Percentiles rank a stretch among this genome's conserved stretches.
These are phyloP conservation scores for Aplidium turbinatum DNA, from an alignment of 23 tunicate genomes.

Conservation along the genomic window DNA sequence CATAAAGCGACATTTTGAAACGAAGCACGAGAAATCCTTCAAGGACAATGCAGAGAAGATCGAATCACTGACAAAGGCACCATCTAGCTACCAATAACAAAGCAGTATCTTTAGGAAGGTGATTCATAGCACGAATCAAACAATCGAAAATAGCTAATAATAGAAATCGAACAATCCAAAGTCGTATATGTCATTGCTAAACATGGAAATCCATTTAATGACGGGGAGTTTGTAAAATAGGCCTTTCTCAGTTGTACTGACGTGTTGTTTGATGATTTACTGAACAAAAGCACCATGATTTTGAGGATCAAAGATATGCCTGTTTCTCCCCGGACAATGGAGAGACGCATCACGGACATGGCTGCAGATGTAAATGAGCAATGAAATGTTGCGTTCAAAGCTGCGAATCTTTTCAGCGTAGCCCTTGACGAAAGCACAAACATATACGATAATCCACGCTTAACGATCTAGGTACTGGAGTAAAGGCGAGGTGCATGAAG, in stretches of 20 bases:
- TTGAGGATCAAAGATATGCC: slow-evolving; percentile 54
- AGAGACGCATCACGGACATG: slow-evolving; percentile 42
- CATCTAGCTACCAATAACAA: slow-evolving; percentile 39
- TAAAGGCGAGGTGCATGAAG: slow-evolving; percentile 42
- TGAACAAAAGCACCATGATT: slow-evolving; percentile 34
- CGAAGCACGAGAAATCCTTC: slow-evolving; percentile 55
- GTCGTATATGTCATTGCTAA: slow-evolving; percentile 40
- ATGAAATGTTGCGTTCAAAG: too few species aligned
- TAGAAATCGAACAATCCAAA: too few species aligned
- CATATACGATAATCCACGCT: slow-evolving; percentile 32
- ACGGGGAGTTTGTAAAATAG: slow-evolving; percentile 38
- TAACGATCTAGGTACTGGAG: slow-evolving; percentile 33
- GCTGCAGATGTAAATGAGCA: too few species aligned
- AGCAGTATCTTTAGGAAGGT: slow-evolving; percentile 50
- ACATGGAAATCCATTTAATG: slow-evolving; percentile 45
- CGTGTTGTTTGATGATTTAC: slow-evolving; percentile 43
- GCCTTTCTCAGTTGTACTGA: slow-evolving; percentile 49
- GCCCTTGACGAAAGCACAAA: slow-evolving; percentile 42
- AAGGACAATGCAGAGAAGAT: slow-evolving; percentile 44
- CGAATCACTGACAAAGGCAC: slow-evolving; percentile 36
- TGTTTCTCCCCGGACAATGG: slow-evolving; percentile 42
- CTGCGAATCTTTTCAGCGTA: too few species aligned
- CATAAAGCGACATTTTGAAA: slow-evolving; percentile 50
- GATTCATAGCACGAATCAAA: slow-evolving; percentile 52
- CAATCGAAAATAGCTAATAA: slow-evolving; percentile 38